Base-by-base conservation (phyloP, 2,113 vertebrate genomes). In the Onychostruthus taczanowskii region DNA sequence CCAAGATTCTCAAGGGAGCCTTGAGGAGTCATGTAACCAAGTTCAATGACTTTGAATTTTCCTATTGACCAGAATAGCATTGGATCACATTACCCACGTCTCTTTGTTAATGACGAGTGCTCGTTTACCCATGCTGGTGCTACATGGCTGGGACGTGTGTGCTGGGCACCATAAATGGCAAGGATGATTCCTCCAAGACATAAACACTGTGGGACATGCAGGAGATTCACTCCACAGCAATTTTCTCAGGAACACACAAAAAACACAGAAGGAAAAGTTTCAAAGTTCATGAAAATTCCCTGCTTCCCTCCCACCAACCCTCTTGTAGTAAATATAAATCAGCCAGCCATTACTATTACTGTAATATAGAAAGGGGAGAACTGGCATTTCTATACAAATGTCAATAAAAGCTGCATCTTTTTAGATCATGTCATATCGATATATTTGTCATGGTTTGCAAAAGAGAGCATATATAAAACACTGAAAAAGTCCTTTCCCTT, bases 51-150 rank as follows among this genome's bases (percentile, higher is more conserved):
- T 96, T 49, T 62, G 79, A 92, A 94, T 94, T 93, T 90, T 97
- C 92, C 96, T 84, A 90, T 78, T 84, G 92, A 97, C 95, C 68
- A 95, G 93, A 96, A 96, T 95, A 94, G 90, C 90, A 84, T 53
- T 67, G 90, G 94, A 92, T 97, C 92, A 72, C 31, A 13, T 97
- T 97, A 96, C 94, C 47, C 93, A 16, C 3, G 47, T 28, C 93
- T 94, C 8, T 84, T 95, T 90, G 95, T 89, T 92, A 96, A 90
- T 66, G 11, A 94, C 6, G 0, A 92, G 69, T 2, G 0, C 76
- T 94, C 53, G 0, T 89, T 92, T 93, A 53, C 41, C 83, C 95
- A 7, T 22, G 41, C 47, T 88, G 77, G 91, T 90, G 66, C 88
- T 76, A 24, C 88, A 72, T 14, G 43, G 76, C 52, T 84, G 64